Percentiles rank a stretch among this genome's conserved stretches.
phyloP scores from a whole-genome alignment of 2,797 vertebrate species.

The Gymnothorax javanicus region DNA sequence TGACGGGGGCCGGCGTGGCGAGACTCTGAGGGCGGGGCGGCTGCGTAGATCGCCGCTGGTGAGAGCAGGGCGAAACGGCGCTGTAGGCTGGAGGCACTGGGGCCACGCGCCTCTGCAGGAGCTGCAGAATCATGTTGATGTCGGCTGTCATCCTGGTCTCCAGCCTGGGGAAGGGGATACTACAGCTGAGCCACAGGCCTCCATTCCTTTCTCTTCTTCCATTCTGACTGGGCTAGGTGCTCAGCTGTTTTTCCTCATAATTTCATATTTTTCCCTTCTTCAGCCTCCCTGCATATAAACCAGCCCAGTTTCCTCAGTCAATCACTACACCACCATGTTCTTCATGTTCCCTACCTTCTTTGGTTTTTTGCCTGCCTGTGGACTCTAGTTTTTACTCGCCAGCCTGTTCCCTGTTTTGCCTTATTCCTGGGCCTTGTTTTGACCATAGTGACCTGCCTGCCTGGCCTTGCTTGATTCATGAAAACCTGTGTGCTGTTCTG shows the following conservation, averaged over 20 bases:
- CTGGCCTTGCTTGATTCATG: too few relatives aligned
- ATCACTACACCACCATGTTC: background rate
- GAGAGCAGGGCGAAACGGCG: slow-evolving; percentile 73
- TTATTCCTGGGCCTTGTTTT: too few relatives aligned
- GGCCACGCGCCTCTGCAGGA: slow-evolving; percentile 87
- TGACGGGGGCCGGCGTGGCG: slow-evolving; percentile 55
- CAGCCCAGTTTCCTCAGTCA: background rate
- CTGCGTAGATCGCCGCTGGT: slow-evolving; percentile 57
- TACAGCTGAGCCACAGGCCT: background rate
- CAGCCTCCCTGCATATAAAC: background rate
- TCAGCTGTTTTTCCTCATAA: background rate
- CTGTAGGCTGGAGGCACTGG: slow-evolving; percentile 85
- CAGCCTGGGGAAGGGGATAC: slow-evolving; percentile 68
- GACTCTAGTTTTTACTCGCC: too few relatives aligned
- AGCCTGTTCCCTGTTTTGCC: too few relatives aligned
- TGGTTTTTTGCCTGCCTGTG: too few relatives aligned
- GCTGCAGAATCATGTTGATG: slow-evolving; percentile 89
- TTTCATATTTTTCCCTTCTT: background rate
- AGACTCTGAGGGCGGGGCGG: slow-evolving; percentile 60
- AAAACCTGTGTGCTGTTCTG: too few relatives aligned
- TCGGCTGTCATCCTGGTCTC: slow-evolving; percentile 93
- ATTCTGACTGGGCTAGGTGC: background rate
- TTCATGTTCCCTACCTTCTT: background rate
- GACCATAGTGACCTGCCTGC: too few relatives aligned
- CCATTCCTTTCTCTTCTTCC: background rate